Evolutionary conservation across 2,888 invertebrate genomes (phyloP).

Genomic region (Frankliniella intonsa): DNA sequence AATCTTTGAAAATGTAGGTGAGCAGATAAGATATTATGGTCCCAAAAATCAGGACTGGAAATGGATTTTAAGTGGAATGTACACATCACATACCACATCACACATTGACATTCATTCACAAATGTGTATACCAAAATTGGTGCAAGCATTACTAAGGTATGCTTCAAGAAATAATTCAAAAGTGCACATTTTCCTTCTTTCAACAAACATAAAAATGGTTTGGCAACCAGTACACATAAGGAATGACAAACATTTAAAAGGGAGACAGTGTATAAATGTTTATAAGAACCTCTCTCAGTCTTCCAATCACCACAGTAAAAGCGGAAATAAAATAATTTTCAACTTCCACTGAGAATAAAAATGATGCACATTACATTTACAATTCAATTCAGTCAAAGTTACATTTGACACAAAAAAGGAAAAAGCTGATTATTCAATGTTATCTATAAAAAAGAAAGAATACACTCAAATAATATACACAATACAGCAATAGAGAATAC

Average conservation of each 20-base stretch:
- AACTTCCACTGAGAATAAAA: background rate
- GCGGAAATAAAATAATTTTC: background rate
- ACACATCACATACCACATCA: background rate
- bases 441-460: background rate
- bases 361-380: background rate
- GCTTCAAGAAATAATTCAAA: too few relatives aligned
- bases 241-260: background rate
- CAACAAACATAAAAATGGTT: background rate
- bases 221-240: background rate
- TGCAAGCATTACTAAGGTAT: background rate
- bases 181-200: too few relatives aligned
- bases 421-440: background rate
- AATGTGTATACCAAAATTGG: conserved; percentile 12
- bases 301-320: conserved; percentile 3
- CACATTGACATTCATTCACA: background rate
- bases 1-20: background rate
- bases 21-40: background rate
- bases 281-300: background rate
- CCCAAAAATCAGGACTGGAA: conserved; percentile 9
- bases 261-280: background rate
- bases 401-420: background rate
- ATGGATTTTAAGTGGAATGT: background rate
- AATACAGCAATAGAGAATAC: background rate
- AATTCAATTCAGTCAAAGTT: conserved; percentile 11
- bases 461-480: background rate